phyloP scores from a whole-genome alignment of 2,113 vertebrate species.

The Oncorhynchus gorbuscha region DNA sequence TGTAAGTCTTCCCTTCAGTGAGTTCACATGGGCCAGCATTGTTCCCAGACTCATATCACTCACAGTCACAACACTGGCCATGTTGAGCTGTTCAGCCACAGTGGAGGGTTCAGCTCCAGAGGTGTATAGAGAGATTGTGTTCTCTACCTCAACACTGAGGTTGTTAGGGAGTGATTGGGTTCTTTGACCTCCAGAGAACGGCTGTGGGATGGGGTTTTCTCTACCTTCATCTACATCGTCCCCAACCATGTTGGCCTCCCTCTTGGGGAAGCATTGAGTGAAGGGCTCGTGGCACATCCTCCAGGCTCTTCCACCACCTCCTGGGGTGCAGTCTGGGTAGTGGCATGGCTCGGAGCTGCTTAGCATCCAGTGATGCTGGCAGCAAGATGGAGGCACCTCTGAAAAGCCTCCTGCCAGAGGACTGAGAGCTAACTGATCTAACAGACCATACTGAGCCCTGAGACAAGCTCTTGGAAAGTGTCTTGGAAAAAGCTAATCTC shows the following conservation, averaged over 20 bases:
- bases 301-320: conserved; percentile 79
- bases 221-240: conserved; percentile 48
- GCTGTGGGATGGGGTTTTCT: conserved; percentile 10
- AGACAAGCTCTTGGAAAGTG: conserved; percentile 84
- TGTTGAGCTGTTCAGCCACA: conserved; percentile 51
- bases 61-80: conserved; percentile 61
- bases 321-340: conserved; percentile 73
- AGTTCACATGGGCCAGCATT: conserved; percentile 76
- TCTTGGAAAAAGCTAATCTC: conserved; percentile 74
- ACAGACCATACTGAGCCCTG: conserved; percentile 73
- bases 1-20: conserved; percentile 87
- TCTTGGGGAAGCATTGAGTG: conserved; percentile 85
- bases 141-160: conserved; percentile 9
- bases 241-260: conserved; percentile 61
- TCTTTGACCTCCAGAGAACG: conserved; percentile 19
- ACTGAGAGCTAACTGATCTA: conserved; percentile 76
- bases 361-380: conserved; percentile 73
- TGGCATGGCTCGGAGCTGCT: conserved; percentile 66
- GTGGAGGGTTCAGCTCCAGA: conserved; percentile 21
- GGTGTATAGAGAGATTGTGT: conserved; percentile 43
- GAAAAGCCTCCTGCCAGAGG: conserved; percentile 54
- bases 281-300: conserved; percentile 67
- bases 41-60: conserved; percentile 78
- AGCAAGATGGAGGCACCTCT: conserved; percentile 63
- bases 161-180: background rate